Conservation (phyloP, 2,113 vertebrate species). For the Petaurus breviceps region DNA sequence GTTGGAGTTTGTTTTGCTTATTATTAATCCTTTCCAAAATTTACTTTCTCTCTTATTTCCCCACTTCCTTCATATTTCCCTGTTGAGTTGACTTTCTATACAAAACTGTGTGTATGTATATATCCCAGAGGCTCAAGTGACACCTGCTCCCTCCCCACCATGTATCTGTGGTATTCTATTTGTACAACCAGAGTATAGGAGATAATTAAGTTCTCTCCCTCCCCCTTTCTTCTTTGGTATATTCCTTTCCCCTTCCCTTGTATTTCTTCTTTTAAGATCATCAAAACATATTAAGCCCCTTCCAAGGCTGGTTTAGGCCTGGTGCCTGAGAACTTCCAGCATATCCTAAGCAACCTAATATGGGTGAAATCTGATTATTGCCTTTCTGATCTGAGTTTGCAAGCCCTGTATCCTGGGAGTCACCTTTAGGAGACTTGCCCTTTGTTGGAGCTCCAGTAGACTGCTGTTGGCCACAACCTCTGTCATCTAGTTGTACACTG, state of each 20-base stretch:
- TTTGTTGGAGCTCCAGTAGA: not conserved
- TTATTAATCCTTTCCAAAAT: not conserved
- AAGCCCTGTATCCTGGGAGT: not conserved
- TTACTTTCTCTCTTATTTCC: not conserved
- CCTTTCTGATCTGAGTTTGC: not conserved
- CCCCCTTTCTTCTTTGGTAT: not conserved
- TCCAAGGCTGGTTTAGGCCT: not conserved
- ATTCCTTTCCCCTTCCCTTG: not conserved
- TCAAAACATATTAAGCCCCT: not conserved
- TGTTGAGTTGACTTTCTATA: not conserved
- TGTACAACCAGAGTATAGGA: not conserved
- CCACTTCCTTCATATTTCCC: too few species aligned
- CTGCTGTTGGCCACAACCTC: not conserved
- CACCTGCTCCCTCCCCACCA: not conserved
- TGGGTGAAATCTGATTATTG: not conserved
- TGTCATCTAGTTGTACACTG: not conserved
- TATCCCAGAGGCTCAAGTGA: not conserved
- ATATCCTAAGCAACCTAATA: not conserved
- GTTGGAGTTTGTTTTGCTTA: not conserved
- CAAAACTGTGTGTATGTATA: not conserved
- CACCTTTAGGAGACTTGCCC: not conserved
- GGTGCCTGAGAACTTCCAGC: not conserved
- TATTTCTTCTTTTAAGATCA: not conserved
- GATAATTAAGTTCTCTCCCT: not conserved
- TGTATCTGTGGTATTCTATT: not conserved